Conservation (phyloP, 2,797 vertebrate species). For the Ctenopoma kingsleyae region DNA sequence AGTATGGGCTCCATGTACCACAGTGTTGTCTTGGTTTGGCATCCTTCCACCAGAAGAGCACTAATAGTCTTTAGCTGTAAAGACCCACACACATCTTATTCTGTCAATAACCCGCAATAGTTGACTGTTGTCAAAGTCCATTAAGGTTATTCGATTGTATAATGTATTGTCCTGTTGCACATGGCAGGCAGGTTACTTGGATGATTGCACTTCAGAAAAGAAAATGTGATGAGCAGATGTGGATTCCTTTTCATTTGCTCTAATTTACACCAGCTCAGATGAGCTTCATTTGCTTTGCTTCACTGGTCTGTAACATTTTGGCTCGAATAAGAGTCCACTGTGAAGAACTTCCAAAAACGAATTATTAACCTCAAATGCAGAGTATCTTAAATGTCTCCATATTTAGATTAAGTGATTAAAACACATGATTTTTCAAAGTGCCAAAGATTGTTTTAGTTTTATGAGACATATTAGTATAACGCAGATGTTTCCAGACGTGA, state of each 20-base stretch:
- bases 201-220: slow-evolving; percentile 42
- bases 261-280: slow-evolving; percentile 70
- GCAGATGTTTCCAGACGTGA: slow-evolving; percentile 33
- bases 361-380: slow-evolving; percentile 16
- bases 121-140: slow-evolving; percentile 64
- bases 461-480: neutral
- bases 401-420: slow-evolving; percentile 20
- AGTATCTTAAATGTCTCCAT: slow-evolving; percentile 24
- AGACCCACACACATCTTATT: slow-evolving; percentile 28
- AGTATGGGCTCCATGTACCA: slow-evolving; percentile 36
- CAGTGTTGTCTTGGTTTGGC: slow-evolving; percentile 42
- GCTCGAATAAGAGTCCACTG: slow-evolving; percentile 36
- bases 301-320: slow-evolving; percentile 42
- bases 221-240: slow-evolving; percentile 84
- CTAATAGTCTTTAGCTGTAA: slow-evolving; percentile 37
- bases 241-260: slow-evolving; percentile 57
- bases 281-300: slow-evolving; percentile 60
- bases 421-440: neutral
- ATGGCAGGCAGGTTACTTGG: slow-evolving; percentile 52
- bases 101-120: slow-evolving; percentile 64
- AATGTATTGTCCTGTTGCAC: slow-evolving; percentile 49
- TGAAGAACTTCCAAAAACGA: slow-evolving; percentile 28
- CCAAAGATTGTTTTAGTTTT: slow-evolving; percentile 2
- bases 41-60: slow-evolving; percentile 38
- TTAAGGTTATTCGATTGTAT: slow-evolving; percentile 62